These are phyloP conservation scores for Silurus asotus DNA, from an alignment of 2,113 vertebrate genomes.

Conservation along the genomic window DNA sequence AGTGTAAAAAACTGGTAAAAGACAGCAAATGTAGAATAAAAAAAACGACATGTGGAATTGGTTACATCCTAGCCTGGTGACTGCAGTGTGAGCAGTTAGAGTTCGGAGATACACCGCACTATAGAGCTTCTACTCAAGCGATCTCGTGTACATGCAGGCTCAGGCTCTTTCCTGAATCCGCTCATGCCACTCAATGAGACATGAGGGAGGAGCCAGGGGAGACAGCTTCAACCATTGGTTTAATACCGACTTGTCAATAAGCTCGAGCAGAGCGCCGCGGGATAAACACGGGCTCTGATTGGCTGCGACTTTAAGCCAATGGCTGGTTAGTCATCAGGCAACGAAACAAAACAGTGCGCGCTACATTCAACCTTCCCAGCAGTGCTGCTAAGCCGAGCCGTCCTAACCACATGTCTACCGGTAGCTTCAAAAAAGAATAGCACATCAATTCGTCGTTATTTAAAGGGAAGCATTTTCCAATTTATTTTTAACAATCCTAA, in stretches of 20 bases:
- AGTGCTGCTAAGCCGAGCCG: conserved; percentile 32
- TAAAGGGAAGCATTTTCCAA: background rate
- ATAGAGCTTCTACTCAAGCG: conserved; percentile 79
- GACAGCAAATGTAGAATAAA: conserved; percentile 69
- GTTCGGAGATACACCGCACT: conserved; percentile 74
- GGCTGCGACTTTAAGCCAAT: conserved; percentile 74
- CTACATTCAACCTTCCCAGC: conserved; percentile 70
- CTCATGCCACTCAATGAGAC: conserved; percentile 74
- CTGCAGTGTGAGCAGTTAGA: conserved; percentile 69
- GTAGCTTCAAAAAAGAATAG: background rate
- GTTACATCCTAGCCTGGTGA: conserved; percentile 79
- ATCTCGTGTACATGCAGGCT: conserved; percentile 80
- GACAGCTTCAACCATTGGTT: conserved; percentile 74
- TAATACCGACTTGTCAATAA: conserved; percentile 87
- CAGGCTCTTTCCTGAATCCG: conserved; percentile 81
- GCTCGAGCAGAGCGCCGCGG: conserved; percentile 82
- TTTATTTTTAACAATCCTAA: background rate
- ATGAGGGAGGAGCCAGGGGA: conserved; percentile 57
- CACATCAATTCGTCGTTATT: background rate
- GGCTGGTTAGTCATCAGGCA: conserved; percentile 55
- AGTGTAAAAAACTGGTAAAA: conserved; percentile 59
- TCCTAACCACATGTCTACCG: conserved; percentile 37
- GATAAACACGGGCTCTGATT: conserved; percentile 77
- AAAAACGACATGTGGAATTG: conserved; percentile 76
- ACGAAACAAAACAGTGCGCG: conserved; percentile 71